Evolutionary conservation across 2,888 invertebrate species (phyloP).

Genomic region (Resseliella maxima): DNA sequence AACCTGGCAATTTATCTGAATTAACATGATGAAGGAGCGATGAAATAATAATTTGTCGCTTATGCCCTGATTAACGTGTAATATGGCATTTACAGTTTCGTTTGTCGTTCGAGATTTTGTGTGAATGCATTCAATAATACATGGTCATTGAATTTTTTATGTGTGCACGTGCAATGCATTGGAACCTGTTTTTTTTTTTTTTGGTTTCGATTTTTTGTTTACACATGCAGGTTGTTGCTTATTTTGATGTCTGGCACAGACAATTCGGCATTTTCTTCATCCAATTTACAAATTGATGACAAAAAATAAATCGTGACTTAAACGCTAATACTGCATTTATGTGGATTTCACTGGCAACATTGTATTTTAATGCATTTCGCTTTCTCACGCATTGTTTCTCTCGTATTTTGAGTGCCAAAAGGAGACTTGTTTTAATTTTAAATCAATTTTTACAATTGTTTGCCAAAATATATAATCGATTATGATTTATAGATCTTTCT

Average conservation of each 20-base stretch:
- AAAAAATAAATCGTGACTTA: neutral
- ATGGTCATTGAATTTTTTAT: neutral
- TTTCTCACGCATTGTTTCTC: no score
- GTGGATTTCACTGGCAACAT: no score
- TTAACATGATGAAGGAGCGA: neutral
- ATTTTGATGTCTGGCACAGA: neutral
- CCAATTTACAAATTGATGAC: neutral
- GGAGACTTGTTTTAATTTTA: no score
- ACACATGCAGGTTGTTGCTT: neutral
- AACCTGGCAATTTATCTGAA: slow-evolving; percentile 22
- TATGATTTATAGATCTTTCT: no score
- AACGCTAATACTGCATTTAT: no score
- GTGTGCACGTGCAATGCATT: neutral
- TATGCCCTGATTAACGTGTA: neutral
- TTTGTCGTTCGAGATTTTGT: neutral
- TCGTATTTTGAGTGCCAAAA: no score
- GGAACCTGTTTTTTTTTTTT: neutral
- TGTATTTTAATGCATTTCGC: no score
- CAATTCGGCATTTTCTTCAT: neutral
- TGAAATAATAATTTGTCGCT: neutral
- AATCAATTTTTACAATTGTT: no score
- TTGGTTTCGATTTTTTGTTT: neutral
- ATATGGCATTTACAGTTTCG: neutral
- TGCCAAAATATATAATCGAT: no score
- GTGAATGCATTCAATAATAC: neutral